Conservation (phyloP, 92 coral and sea anemone species). For the Siderastrea siderea region DNA sequence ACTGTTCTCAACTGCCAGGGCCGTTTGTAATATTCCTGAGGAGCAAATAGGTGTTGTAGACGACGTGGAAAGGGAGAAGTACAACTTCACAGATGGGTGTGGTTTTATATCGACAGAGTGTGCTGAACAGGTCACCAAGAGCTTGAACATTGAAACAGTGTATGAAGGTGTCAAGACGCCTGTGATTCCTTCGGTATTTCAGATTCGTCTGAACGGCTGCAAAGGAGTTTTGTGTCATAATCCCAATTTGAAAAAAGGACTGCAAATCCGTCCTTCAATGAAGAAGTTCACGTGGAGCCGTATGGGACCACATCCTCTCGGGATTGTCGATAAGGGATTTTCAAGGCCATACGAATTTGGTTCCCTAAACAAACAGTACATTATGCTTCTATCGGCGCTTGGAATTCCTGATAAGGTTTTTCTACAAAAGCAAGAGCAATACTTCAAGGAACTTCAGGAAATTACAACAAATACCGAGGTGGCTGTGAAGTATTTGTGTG, state of each 20-base stretch:
- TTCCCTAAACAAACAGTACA: conserved; percentile 90
- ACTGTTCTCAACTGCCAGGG: conserved; percentile 85
- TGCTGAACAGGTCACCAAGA: conserved; percentile 55
- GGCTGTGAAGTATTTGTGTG: conserved; percentile 77
- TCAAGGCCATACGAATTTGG: conserved; percentile 90
- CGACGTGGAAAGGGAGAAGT: conserved; percentile 70
- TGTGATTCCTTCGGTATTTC: conserved; percentile 85
- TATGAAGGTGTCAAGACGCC: conserved; percentile 63
- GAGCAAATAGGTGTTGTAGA: conserved; percentile 69
- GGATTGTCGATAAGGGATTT: conserved; percentile 88
- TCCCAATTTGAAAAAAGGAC: conserved; percentile 65
- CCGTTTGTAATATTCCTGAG: conserved; percentile 47
- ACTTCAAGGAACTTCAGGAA: conserved; percentile 77
- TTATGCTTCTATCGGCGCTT: conserved; percentile 88
- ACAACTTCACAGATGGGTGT: conserved; percentile 95
- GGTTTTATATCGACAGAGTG: conserved; percentile 77
- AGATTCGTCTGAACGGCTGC: conserved; percentile 90
- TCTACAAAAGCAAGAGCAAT: conserved; percentile 74
- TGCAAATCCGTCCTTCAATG: conserved; percentile 93
- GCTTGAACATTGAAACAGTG: conserved; percentile 54
- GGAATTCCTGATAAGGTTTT: conserved; percentile 82
- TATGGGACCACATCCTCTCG: conserved; percentile 68
- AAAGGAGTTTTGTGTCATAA: conserved; percentile 84
- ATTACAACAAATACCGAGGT: conserved; percentile 71
- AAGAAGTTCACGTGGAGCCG: conserved; percentile 82